Base-by-base conservation (phyloP, 2,888 invertebrate genomes). In the Horisme vitalbata region DNA sequence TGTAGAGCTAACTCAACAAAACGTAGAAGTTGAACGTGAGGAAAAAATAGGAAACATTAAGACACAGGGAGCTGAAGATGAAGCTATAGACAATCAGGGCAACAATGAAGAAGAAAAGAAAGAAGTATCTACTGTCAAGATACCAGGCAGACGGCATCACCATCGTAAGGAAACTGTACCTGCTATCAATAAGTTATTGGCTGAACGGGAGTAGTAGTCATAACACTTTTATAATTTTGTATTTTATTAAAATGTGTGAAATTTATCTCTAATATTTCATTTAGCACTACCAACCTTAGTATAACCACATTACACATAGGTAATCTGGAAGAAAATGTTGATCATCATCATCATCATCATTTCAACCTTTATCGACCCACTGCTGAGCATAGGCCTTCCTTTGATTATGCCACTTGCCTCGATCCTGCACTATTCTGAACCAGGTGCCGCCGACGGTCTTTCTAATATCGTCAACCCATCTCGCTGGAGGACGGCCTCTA, bases 161-260 rank as follows among this genome's bases (percentile, higher is more conserved):
- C 47, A 38, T 8, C 44, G 41, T 9, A 57, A 48, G 41, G 21
- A 38, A 10, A 45, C 35, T 34, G 26, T 28, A 9, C 1, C 33
- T 9, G 28, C 31, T 9, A 26, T 37, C n/a, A 48, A 43, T 8
- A 30, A 30, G 13, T 34, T 38, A 30, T 18, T 31, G 21, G 21
- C 43, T 7, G 30, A 35, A 21, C 26, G 33, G 14, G 5, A 26
- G 8, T 37, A 30, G 15, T 33, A 37, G 23, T n/a, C 3, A 11
- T 14, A 10, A n/a, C n/a, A 15, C 3, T 33, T 50, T 45, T 50
- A 6, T 41, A 41, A 35, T 41, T 50, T 41, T 45, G 27, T 50
- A 63, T 59, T 51, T 34, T 52, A 45, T 15, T 37, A 32, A 37
- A 44, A 13, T 31, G 34, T 3, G 33, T 27, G 23, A 23, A 6